A percentile compares a stretch with the other conserved stretches of the same genome.
phyloP scores from a whole-genome alignment of 2,113 vertebrate species.

The Actenoides lindsayi region DNA sequence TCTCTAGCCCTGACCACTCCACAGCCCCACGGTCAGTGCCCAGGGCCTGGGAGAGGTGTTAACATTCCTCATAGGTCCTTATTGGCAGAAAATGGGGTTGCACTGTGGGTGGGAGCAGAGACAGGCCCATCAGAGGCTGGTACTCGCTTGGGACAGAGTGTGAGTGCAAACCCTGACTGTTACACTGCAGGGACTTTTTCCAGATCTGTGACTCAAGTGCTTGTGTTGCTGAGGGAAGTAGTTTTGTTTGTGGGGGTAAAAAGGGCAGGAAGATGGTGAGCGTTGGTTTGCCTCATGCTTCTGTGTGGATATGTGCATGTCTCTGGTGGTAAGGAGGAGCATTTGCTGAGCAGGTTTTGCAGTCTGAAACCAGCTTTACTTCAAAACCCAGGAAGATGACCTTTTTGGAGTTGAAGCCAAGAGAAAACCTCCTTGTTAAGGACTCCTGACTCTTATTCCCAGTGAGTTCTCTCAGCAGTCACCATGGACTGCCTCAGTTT shows the following conservation, averaged over 20 bases:
- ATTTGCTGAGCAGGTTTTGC: background rate
- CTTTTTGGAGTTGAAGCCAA: background rate
- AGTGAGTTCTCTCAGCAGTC: background rate
- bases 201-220: background rate
- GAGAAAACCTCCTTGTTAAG: background rate
- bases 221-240: background rate
- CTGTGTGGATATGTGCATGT: background rate
- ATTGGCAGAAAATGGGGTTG: background rate
- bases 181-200: background rate
- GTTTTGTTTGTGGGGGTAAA: background rate
- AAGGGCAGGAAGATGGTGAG: background rate
- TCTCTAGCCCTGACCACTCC: background rate
- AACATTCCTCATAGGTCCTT: background rate
- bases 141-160: background rate
- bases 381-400: background rate
- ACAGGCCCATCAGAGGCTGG: background rate
- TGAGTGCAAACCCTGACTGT: background rate
- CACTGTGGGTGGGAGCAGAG: rapidly evolving
- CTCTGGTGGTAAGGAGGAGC: background rate
- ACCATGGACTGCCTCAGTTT: background rate
- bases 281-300: background rate
- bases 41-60: rapidly evolving
- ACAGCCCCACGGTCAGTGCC: background rate
- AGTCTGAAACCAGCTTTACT: background rate
- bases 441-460: background rate